Base-by-base conservation (phyloP, 2,113 vertebrate species). In the Oreochromis niloticus region DNA sequence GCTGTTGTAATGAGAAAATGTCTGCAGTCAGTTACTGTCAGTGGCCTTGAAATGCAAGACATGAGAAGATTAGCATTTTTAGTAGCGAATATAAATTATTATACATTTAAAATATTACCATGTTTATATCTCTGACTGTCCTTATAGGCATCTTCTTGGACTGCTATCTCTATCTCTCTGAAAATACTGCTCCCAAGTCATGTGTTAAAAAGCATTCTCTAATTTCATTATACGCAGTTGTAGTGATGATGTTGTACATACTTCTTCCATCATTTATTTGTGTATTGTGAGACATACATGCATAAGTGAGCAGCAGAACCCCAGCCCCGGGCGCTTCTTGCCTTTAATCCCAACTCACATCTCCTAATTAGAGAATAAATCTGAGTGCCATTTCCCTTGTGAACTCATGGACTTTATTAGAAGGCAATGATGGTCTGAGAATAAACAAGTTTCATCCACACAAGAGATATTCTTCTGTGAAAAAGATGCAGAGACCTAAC, bases 351-450 rank as follows among this genome's bases (percentile, higher is more conserved):
- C 2, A 8, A 82, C 52, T 81, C 84, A 85, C 91, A 61, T 73
- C 52, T 59, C 79, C 83, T 93, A 92, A 94, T 94, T 92, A 88
- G 85, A 88, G 81, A 87, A 85, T 85, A 75, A 80, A 86, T 82
- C 48, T 79, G 56, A 82, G 73, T 71, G 36, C 19, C 13, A 66
- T 55, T 80, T 81, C 36, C 39, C 48, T n/a, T 71, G 34, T 86
- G 56, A 89, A 73, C 56, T 80, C 71, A 9, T 34, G 36, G 30
- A 16, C 6, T 84, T 46, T 9, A 86, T 80, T 17, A 41, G 34
- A 59, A 61, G 56, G 68, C 50, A 85, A 41, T 50, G 13, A 5
- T 57, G 9, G 84, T 22, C 32, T 4, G n/a, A 63, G 22, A 81
- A 48, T 27, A 82, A 56, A 34, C 2, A 13, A 63, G 30, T 22